Conservation (phyloP, 1,140 invertebrate genomes). For the Whitmania pigra region DNA sequence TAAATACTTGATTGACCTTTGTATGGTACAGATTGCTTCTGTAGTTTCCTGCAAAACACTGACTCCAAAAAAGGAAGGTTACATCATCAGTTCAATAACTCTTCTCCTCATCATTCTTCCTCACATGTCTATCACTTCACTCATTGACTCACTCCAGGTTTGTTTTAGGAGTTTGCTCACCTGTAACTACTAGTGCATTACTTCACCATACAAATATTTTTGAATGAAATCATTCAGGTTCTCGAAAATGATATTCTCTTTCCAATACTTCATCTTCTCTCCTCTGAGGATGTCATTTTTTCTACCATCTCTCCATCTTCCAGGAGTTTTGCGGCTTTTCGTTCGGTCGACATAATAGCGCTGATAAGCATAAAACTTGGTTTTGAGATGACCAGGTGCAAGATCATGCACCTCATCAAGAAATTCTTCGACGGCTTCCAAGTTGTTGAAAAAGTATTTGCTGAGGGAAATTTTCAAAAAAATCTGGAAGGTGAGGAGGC, state of each 20-base stretch:
- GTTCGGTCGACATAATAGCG: conserved; percentile 62
- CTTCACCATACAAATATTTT: too few relatives aligned
- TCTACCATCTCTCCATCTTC: neutral
- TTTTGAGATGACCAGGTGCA: conserved; percentile 64
- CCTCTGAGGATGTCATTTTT: neutral
- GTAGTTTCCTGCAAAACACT: conserved; percentile 46
- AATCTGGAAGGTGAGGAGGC: too few relatives aligned
- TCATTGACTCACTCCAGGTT: conserved; percentile 68
- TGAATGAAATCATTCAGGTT: too few relatives aligned
- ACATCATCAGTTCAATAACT: conserved; percentile 68
- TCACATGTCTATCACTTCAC: conserved; percentile 64
- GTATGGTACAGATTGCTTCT: too few relatives aligned
- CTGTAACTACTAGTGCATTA: conserved; percentile 2
- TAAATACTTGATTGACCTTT: too few relatives aligned
- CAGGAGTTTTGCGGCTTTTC: neutral
- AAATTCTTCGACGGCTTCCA: conserved; percentile 75
- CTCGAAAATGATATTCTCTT: neutral
- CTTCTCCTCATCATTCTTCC: conserved; percentile 59
- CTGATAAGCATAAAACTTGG: conserved; percentile 66
- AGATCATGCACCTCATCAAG: conserved; percentile 58
- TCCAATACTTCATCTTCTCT: conserved; percentile 7
- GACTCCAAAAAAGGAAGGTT: conserved; percentile 70
- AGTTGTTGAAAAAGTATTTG: conserved; percentile 51
- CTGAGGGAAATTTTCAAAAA: neutral
- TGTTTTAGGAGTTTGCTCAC: neutral